phyloP scores from a whole-genome alignment of 2,888 invertebrate species.

The Andrena marginata region DNA sequence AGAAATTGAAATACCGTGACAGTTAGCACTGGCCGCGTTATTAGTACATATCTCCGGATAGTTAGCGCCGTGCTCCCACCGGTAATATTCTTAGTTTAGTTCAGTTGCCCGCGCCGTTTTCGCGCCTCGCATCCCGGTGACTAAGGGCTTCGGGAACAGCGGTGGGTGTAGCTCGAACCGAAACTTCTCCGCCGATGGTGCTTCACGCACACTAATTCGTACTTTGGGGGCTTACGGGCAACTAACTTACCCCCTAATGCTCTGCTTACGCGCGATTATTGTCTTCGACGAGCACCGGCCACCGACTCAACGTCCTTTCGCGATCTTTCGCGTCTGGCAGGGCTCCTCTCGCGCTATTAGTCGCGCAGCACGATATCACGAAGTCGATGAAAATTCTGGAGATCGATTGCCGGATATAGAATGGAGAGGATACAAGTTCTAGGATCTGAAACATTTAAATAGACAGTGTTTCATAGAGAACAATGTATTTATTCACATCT shows the following conservation, averaged over 20 bases:
- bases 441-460: neutral
- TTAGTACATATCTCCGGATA: conserved; percentile 68
- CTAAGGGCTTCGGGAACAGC: conserved; percentile 65
- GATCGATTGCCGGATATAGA: neutral
- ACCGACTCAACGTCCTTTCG: neutral
- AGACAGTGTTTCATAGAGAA: neutral
- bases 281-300: conserved; percentile 29
- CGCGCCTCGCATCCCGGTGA: conserved; percentile 42
- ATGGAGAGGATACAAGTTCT: neutral
- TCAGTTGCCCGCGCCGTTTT: conserved; percentile 33
- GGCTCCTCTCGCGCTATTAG: neutral
- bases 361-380: neutral
- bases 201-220: conserved; percentile 61
- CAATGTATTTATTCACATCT: neutral
- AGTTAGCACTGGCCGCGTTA: conserved; percentile 62
- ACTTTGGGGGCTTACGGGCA: conserved; percentile 72
- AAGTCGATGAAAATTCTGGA: neutral
- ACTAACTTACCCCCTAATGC: conserved; percentile 78
- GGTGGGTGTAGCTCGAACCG: conserved; percentile 61
- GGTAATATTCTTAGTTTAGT: conserved; percentile 74
- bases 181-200: conserved; percentile 53
- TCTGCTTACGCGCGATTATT: conserved; percentile 77
- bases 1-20: conserved; percentile 60
- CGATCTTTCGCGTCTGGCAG: neutral
- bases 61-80: conserved; percentile 69